Evolutionary conservation across 1,140 invertebrate species (phyloP), one percentile per base, ranked within the genome.

Genomic region (Sweltsa coloradensis): DNA sequence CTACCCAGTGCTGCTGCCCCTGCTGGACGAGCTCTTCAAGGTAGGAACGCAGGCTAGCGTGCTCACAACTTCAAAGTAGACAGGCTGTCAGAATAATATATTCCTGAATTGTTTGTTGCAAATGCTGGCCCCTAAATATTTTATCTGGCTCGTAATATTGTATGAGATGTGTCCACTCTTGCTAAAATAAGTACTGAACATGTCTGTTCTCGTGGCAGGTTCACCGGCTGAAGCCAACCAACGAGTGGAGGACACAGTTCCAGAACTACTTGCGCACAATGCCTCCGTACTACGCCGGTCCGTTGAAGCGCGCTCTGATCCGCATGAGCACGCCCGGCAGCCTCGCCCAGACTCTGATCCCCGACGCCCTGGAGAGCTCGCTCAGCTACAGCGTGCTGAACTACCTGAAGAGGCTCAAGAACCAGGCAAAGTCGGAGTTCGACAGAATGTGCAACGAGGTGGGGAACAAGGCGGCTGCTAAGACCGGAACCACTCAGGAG

Each of bases 271-370:
- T 97, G 22, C 80, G 90, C 57, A 88, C 86, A 19, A 91, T 98
- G 79, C 96, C 96, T 22, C 80, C 86, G 3, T 99, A 98, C 70
- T 99, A 98, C 72, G 87, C 89, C 53, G 77, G 78, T 83, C 87
- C 89, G 23, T 67, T 98, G 51, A 78, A 89, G 54, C 77, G 92
- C 70, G 93, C 92, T 0, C 66, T 99, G 41, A 82, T 82, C 1
- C 79, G 90, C 61, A 94, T 97, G 84, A 90, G 89, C 45, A 70
- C 71, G 19, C 81, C 84, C 0, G 74, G 81, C n/a, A 81, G 81
- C 6, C 60, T 91, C 43, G 74, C 87, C 18, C 81, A 85, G 57
- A 83, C 77, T 40, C 69, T 96, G 34, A 81, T 97, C 41, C 90
- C 92, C 1, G 92, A 97, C 56, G 88, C 79, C 49, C 79, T 91